Conservation (phyloP, 1,140 invertebrate genomes). For the Tenebrio molitor region DNA sequence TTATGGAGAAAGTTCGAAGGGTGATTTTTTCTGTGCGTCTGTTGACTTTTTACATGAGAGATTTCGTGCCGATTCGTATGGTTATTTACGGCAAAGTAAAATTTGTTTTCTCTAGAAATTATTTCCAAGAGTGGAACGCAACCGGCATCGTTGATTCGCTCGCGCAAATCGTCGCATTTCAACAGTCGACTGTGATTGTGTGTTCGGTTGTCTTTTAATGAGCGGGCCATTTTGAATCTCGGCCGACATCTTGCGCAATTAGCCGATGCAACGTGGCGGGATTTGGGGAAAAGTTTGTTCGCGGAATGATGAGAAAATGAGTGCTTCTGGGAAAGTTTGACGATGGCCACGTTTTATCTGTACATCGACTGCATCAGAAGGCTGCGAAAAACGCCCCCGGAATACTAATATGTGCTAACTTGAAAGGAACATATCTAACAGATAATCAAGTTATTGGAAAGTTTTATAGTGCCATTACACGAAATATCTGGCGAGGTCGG, state of each 20-base stretch:
- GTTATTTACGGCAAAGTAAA: conserved; percentile 16
- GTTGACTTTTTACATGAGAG: conserved; percentile 13
- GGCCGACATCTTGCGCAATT: no score
- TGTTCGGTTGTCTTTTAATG: no score
- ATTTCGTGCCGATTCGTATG: conserved; percentile 13
- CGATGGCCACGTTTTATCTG: conserved; percentile 42
- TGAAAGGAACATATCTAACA: conserved; percentile 39
- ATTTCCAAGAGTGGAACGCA: no score
- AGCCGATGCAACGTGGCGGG: background rate
- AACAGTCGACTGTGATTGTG: no score
- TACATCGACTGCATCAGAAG: conserved; percentile 40
- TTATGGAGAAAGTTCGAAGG: no score
- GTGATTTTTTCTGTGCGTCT: conserved; percentile 6
- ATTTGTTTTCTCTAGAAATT: conserved; percentile 15
- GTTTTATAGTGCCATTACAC: conserved; percentile 43
- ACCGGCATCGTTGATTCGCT: no score
- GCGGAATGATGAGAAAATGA: conserved; percentile 26
- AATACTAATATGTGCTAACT: conserved; percentile 38
- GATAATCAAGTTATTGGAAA: conserved; percentile 46
- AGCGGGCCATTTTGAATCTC: no score
- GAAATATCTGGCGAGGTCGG: conserved; percentile 34
- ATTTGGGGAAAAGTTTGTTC: conserved; percentile 8
- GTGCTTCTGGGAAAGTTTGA: conserved; percentile 19
- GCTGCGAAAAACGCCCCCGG: conserved; percentile 19
- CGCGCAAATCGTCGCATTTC: no score